Percentiles rank a stretch among this genome's conserved stretches.
phyloP scores from a whole-genome alignment of 1,140 invertebrate genomes.

The Pentalonia nigronervosa region DNA sequence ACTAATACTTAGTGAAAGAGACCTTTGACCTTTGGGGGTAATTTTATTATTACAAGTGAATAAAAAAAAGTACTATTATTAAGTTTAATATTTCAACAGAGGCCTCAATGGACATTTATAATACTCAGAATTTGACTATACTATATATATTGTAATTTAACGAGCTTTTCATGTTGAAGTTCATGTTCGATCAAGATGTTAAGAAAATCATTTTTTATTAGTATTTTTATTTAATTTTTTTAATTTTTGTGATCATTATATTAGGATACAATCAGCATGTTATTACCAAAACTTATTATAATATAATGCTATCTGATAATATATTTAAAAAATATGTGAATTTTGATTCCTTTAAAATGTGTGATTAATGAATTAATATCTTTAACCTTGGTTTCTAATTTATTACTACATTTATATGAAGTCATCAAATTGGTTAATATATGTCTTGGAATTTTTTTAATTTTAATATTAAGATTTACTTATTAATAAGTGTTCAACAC shows the following conservation, averaged over 20 bases:
- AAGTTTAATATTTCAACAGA: constrained; percentile 25
- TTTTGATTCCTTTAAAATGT: constrained; percentile 42
- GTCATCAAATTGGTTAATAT: background rate
- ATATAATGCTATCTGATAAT: constrained; percentile 52
- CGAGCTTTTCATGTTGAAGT: constrained; percentile 42
- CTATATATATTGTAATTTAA: constrained; percentile 48
- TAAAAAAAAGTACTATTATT: constrained; percentile 20
- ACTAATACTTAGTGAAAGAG: constrained; percentile 31
- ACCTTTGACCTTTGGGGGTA: background rate
- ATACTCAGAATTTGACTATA: constrained; percentile 38
- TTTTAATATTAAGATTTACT: background rate
- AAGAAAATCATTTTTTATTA: constrained; percentile 47
- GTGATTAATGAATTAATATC: constrained; percentile 18
- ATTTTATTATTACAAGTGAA: constrained; percentile 18
- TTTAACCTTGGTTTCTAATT: constrained; percentile 20
- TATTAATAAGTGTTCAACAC: background rate
- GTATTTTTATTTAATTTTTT: constrained; percentile 46
- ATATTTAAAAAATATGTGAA: constrained; percentile 33
- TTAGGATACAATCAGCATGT: constrained; percentile 54
- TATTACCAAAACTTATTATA: constrained; percentile 52
- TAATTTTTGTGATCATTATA: constrained; percentile 53
- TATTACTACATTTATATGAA: constrained; percentile 9
- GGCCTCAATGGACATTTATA: constrained; percentile 42
- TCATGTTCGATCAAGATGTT: constrained; percentile 24
- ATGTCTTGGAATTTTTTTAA: background rate